These are phyloP conservation scores for Yponomeuta evonymella DNA, from an alignment of 2,888 invertebrate genomes.

Conservation along the genomic window DNA sequence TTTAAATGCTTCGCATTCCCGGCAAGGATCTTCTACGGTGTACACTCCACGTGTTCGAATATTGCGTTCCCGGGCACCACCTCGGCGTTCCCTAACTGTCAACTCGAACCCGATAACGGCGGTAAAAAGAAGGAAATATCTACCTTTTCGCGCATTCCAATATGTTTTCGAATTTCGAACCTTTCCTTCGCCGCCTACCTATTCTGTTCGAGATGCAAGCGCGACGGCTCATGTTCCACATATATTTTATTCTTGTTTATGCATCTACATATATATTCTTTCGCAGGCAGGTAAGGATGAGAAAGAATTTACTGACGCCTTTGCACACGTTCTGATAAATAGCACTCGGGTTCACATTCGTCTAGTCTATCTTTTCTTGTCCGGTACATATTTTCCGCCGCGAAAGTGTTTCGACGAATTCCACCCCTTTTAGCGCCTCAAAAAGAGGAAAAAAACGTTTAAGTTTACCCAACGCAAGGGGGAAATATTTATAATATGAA, in stretches of 20 bases:
- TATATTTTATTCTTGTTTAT: slow-evolving; percentile 19
- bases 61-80: slow-evolving; percentile 20
- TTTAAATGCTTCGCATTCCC: slow-evolving; percentile 6
- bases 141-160: slow-evolving; percentile 42
- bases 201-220: slow-evolving; percentile 28
- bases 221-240: slow-evolving; percentile 28
- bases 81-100: slow-evolving; percentile 21
- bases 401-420: not conserved
- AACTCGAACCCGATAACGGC: slow-evolving; percentile 39
- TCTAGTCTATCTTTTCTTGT: not conserved
- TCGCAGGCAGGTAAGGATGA: not conserved
- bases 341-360: not conserved
- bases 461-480: not conserved
- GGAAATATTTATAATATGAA: slow-evolving; percentile 38
- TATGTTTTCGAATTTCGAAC: slow-evolving; percentile 33
- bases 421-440: not conserved
- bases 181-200: slow-evolving; percentile 2
- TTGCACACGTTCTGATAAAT: not conserved
- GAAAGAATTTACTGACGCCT: not conserved
- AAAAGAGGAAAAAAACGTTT: not conserved
- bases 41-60: slow-evolving; percentile 17
- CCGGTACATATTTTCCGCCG: not conserved
- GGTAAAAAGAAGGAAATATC: slow-evolving; percentile 42
- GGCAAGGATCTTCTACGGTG: not conserved
- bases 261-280: slow-evolving; percentile 22